Percentiles rank a stretch among this genome's conserved stretches.
Conservation (phyloP, 2,113 vertebrate genomes). For the Elephantulus edwardii region DNA sequence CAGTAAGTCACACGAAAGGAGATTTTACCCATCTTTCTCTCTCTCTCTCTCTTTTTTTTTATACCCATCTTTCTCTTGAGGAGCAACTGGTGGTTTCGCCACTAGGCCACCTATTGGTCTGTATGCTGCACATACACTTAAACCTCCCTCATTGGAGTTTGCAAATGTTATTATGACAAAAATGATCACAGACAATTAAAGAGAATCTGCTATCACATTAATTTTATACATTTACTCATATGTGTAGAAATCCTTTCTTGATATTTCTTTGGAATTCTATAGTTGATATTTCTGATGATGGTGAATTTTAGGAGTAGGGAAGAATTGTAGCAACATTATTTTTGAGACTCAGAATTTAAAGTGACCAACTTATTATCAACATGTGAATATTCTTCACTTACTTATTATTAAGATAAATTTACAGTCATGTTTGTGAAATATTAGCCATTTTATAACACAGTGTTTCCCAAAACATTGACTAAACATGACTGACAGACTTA, state of each 20-base stretch:
- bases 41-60: too few relatives aligned
- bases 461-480: neutral
- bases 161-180: neutral
- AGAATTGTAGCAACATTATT: neutral
- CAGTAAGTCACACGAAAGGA: too few relatives aligned
- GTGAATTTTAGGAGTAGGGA: neutral
- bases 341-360: neutral
- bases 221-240: neutral
- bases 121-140: neutral
- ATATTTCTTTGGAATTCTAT: neutral
- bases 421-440: neutral
- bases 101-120: too few relatives aligned
- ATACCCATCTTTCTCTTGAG: too few relatives aligned
- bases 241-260: neutral
- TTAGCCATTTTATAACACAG: neutral
- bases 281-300: neutral
- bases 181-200: neutral
- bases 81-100: too few relatives aligned
- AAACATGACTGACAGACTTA: slow-evolving; percentile 39
- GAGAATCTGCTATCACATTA: neutral
- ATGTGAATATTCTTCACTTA: neutral
- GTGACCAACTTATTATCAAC: neutral
- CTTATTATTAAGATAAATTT: neutral
- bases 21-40: too few relatives aligned
- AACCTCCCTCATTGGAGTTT: neutral